Conservation (phyloP, 2,797 vertebrate species). For the Nyctalus aviator region DNA sequence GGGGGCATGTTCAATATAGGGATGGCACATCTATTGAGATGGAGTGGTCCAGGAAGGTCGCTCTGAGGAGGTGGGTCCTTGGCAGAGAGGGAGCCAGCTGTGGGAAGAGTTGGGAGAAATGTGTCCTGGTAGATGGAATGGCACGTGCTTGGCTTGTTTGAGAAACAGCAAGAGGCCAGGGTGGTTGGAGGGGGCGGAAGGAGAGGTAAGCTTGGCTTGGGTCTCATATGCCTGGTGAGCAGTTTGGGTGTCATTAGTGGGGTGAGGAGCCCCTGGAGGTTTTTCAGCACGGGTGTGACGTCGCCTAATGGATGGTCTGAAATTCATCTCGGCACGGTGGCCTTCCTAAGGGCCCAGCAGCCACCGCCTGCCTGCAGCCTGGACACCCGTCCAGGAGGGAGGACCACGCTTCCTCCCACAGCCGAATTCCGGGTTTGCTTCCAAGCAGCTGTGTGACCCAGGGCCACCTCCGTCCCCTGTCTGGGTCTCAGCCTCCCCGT, state of each 20-base stretch:
- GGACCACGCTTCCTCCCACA: neutral
- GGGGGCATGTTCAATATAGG: neutral
- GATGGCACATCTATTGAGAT: neutral
- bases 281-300: neutral
- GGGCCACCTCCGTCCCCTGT: neutral
- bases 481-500: neutral
- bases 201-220: neutral
- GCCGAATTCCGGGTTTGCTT: neutral
- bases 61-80: neutral
- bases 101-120: neutral
- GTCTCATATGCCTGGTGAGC: neutral
- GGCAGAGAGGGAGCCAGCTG: neutral
- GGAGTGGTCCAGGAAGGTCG: neutral
- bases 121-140: neutral
- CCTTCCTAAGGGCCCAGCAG: neutral
- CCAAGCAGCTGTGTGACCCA: neutral
- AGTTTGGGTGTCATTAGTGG: neutral
- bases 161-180: neutral
- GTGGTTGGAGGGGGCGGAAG: neutral
- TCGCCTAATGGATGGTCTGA: neutral
- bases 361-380: neutral
- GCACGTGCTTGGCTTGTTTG: neutral
- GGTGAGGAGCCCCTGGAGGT: neutral
- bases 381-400: neutral
- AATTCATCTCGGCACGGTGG: neutral